Base-by-base conservation (phyloP, 2,888 invertebrate species). In the Hirtodrosophila duncani region DNA sequence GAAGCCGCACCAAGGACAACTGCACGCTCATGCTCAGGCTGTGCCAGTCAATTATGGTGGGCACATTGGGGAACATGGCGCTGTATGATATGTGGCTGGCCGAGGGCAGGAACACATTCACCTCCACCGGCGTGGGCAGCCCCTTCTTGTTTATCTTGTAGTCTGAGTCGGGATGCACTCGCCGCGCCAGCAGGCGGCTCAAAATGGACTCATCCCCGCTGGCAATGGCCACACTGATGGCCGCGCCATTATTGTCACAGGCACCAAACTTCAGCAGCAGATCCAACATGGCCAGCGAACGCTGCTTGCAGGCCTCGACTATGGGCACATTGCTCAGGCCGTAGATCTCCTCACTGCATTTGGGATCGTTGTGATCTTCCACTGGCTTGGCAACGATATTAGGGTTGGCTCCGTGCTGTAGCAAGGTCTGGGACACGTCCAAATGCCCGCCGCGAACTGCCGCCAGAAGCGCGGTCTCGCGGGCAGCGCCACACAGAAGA, bases 11-110 rank as follows among this genome's bases (percentile, higher is more conserved):
- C 68, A 91, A 90, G n/a, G 90, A 90, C 46, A 95, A 85, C 53
- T 90, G 89, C 68, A 91, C 92, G 67, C 90, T 90, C 67, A 94
- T 84, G 30, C 82, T 92, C 11, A 77, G 34, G 77, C 94, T 92
- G 67, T 97, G 94, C 98, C 98, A 99, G 86, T 96, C 95, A 37
- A 98, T 90, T 90, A 94, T 93, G 1, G 95, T 94, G 0, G 97
- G 91, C 6, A 92, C 91, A 65, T 92, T 92, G 1, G 97, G 95
- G 83, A 94, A 94, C 70, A 95, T 89, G 6, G 93, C 90, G 68
- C 92, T 93, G 85, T 93, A 94, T 0, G 94, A 93, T 23, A 93
- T 89, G 13, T 91, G 90, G 27, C 90, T 90, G 82, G 92, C 89
- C 1, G 90, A 84, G 5, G 88, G 88, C 42, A 81, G 49, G 37